Evolutionary conservation across 2,888 invertebrate genomes (phyloP), one percentile per base, ranked within the genome.

Genomic region (Diadromus collaris): DNA sequence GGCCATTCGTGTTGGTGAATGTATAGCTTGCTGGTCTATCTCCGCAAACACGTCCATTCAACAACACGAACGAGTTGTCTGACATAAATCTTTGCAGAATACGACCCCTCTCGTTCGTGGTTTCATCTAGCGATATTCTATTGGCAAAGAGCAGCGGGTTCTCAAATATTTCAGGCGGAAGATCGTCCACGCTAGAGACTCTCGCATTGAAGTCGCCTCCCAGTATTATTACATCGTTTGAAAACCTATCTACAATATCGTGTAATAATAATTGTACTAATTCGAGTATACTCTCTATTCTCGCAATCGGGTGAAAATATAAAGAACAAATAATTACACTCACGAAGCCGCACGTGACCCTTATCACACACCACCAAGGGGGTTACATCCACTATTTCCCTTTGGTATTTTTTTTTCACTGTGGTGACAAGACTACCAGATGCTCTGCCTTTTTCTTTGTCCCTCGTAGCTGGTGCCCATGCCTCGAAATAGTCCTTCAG

Each of bases 21-120:
- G 75, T 75, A 7, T 24, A 27, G 10, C 60, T 29, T 13, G 63
- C 51, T 0, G 69, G 63, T 4, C 48, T 34, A 41, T 75, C 75
- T 1, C 69, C 29, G 1, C 0, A 7, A 6, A 44, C 38, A 51
- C 75, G 61, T 1, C 75, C 75, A 19, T 75, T 75, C 4, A 75
- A 38, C 21, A 69, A 24, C 1, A 75, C 51, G 7, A 69, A 41
- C 6, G 60, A 61, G 10, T 75, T 71, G 13, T 19, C 29, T 1
- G 46, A 19, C 44, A 60, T 54, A n/a, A 71, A 71, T n/a, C 61
- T 34, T 10, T 27, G n/a, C 13, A 71, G 13, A 5, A n/a, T n/a
- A n/a, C 44, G 21, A 21, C 16, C 46, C 6, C 13, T 61, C 46
- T 44, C 71, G 29, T 24, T 60, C 6, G 1, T 48, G 48, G 19